Base-by-base conservation (phyloP, 2,113 vertebrate species). In the Macrotis lagotis region DNA sequence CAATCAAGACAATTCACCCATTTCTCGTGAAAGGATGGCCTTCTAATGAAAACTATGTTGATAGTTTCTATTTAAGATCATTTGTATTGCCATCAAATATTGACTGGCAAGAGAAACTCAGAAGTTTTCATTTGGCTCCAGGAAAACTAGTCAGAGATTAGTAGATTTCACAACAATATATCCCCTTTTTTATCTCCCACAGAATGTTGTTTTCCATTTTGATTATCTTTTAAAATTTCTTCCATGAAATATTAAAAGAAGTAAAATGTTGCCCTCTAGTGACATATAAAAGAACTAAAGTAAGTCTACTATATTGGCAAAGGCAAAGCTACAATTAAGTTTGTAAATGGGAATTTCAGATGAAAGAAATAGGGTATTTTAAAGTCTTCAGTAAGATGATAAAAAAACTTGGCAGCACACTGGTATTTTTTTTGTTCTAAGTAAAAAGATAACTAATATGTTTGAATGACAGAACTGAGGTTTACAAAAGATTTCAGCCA, bases 221-320 rank as follows among this genome's bases (percentile, higher is more conserved):
- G 2, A 24, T 0, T 44, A 8, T 19, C 31, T 11, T 83, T 44
- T 44, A 4, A 44, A 44, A 83, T 0, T 0, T 0, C 0, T 0
- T 0, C 19, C 49, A 25, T 37, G 2, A 31, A 50, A 14, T 25
- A 48, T 51, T 37, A 94, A 97, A 96, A 97, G 53, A 91, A 95
- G 95, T 90, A 44, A 91, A 94, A 95, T 91, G 95, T 91, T 97
- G 28, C 96, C 98, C 98, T 96, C 98, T 98, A 91, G 97, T 97
- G 98, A 88, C 12, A 83, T 28, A 50, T 22, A 31, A 0, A 47
- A 0, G 59, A 66, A 66, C 59, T 66, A 31, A 66, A 59, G 55
- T 16, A 91, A 66, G 96, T 98, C 96, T 91, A 66, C 12, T 0
- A 12, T 9, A 25, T 0, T 48, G 8, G 25, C 47, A 8, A 12